These are phyloP conservation scores for Bombus polaris DNA, from an alignment of 1,140 invertebrate genomes.

Conservation along the genomic window DNA sequence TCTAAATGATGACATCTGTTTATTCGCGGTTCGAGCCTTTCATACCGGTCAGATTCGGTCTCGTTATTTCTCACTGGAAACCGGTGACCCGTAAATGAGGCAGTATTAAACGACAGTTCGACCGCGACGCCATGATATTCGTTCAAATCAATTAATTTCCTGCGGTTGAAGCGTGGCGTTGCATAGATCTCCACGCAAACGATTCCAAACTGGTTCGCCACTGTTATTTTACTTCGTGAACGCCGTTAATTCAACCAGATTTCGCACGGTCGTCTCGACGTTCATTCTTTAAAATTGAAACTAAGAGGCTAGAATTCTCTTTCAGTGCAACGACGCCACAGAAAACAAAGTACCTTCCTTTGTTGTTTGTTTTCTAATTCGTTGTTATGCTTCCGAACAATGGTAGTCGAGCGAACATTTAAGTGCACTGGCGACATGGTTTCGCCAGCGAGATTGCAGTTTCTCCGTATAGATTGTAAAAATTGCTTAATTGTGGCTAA, in stretches of 20 bases:
- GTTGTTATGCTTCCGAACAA: neutral
- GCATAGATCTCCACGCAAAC: neutral
- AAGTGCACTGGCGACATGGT: neutral
- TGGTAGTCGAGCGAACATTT: neutral
- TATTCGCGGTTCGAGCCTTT: neutral
- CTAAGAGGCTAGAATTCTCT: too few species aligned
- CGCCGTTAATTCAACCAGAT: neutral
- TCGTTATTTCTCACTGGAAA: neutral
- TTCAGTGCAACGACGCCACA: too few species aligned
- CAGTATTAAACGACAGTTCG: neutral
- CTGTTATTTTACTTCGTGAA: neutral
- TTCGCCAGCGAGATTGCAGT: neutral
- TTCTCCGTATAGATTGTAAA: neutral
- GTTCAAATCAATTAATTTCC: constrained; percentile 33
- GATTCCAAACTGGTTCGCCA: neutral
- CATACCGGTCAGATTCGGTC: neutral
- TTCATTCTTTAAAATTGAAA: too few species aligned
- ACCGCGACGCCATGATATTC: constrained; percentile 27
- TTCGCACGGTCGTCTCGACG: neutral
- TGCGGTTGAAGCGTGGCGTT: neutral
- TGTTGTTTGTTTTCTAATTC: too few species aligned
- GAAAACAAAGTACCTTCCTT: too few species aligned
- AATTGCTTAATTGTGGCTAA: neutral
- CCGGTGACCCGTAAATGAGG: constrained; percentile 17
- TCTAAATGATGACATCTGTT: neutral